Evolutionary conservation across 1,140 invertebrate genomes (phyloP).

Genomic region (Cyrtorhinus lividipennis): DNA sequence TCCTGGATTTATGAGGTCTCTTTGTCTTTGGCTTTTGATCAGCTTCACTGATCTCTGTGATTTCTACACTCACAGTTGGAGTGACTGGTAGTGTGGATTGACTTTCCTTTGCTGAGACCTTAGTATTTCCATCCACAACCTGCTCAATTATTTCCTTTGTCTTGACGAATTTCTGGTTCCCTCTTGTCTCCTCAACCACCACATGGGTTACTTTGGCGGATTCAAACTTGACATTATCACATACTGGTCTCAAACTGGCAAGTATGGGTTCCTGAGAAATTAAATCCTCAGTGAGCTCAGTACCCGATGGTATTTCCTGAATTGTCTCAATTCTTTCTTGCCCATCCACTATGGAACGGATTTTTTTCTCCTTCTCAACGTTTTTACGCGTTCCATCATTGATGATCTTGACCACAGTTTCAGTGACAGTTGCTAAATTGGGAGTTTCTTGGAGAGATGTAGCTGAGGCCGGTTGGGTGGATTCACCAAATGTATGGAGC

Average conservation of each 20-base stretch:
- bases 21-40: no score
- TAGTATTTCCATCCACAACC: constrained; percentile 19
- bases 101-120: background rate
- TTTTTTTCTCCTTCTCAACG: no score
- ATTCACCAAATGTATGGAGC: no score
- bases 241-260: background rate
- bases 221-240: background rate
- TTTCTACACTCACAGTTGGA: constrained; percentile 10
- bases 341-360: no score
- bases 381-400: no score
- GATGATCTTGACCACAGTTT: no score
- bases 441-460: no score
- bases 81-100: background rate
- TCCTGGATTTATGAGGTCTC: no score
- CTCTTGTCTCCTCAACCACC: background rate
- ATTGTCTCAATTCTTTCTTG: no score
- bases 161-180: background rate
- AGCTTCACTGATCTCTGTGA: constrained; percentile 4
- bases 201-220: background rate
- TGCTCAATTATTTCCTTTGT: constrained; percentile 20
- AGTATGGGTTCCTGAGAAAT: background rate
- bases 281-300: constrained; percentile 12
- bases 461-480: no score
- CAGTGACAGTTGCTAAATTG: no score
- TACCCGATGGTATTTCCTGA: constrained; percentile 14